These are phyloP conservation scores for Phalacrocorax aristotelis DNA, from an alignment of 2,113 vertebrate genomes.

Conservation along the genomic window DNA sequence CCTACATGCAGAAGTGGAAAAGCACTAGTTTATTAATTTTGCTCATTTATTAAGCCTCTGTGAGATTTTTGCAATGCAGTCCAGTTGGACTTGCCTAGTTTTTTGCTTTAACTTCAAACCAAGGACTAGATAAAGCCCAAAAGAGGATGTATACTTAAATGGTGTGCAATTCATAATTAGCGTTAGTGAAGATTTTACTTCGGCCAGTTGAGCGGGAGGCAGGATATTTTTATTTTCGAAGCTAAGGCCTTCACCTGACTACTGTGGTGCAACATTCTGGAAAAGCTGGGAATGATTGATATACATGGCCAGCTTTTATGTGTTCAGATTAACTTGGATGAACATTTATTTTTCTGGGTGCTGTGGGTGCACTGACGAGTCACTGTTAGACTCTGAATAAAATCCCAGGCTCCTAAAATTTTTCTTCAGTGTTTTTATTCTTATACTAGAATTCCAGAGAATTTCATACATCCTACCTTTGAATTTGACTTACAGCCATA, in stretches of 20 bases:
- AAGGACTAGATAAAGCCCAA: background rate
- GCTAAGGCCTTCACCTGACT: background rate
- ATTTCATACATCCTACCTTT: background rate
- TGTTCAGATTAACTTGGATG: background rate
- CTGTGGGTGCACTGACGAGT: background rate
- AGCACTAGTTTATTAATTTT: background rate
- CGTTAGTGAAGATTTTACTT: background rate
- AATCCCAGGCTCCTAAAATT: background rate
- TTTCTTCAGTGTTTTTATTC: conserved; percentile 9
- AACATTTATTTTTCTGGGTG: background rate
- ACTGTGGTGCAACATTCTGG: background rate
- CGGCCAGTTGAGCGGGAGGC: background rate
- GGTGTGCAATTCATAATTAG: background rate
- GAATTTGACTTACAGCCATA: background rate
- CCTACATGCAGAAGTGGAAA: background rate
- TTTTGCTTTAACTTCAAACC: background rate
- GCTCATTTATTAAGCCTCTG: background rate
- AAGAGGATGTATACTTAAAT: background rate
- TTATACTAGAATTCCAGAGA: background rate
- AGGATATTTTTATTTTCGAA: conserved; percentile 16
- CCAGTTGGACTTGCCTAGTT: background rate
- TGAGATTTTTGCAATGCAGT: background rate
- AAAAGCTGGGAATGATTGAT: background rate
- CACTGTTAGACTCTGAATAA: background rate
- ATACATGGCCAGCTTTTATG: background rate